Evolutionary conservation across 2,113 vertebrate species (phyloP).

Genomic region (Triplophysa rosa): DNA sequence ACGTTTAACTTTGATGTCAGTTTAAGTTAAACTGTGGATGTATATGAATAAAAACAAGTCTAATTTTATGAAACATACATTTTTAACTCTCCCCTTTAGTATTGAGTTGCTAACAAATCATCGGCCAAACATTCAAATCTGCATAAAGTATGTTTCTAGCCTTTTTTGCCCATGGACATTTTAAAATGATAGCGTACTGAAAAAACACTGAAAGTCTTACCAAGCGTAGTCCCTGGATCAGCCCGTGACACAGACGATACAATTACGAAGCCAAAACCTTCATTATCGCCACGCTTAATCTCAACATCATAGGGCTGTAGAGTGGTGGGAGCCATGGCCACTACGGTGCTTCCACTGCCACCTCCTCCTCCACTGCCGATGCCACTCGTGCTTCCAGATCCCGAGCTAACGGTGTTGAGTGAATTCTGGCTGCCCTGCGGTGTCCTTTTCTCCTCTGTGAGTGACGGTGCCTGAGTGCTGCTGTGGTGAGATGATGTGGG

Average conservation of each 20-base stretch:
- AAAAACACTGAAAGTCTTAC: constrained; percentile 71
- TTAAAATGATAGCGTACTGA: too few species aligned
- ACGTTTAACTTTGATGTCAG: too few species aligned
- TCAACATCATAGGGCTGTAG: constrained; percentile 95
- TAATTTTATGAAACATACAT: too few species aligned
- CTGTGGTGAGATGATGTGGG: constrained; percentile 97
- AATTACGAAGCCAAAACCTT: constrained; percentile 97
- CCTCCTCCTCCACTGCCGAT: constrained; percentile 86
- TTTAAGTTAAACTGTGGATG: too few species aligned
- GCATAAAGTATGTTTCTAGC: too few species aligned
- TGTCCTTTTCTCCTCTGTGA: constrained; percentile 94
- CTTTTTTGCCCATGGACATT: too few species aligned
- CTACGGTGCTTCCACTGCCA: constrained; percentile 83
- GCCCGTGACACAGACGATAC: constrained; percentile 95
- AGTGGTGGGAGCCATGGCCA: constrained; percentile 68
- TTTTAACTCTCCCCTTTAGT: too few species aligned
- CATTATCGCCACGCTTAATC: constrained; percentile 91
- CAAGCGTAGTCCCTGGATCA: constrained; percentile 90
- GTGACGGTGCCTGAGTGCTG: constrained; percentile 91
- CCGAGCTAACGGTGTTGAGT: constrained; percentile 94
- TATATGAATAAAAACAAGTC: too few species aligned
- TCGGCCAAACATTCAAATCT: too few species aligned
- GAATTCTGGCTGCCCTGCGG: constrained; percentile 98
- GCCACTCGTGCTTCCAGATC: constrained; percentile 94
- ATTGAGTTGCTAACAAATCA: too few species aligned